Evolutionary conservation across 1,140 invertebrate species (phyloP), one percentile per base, ranked within the genome.

Genomic region (Lucilia cuprina): DNA sequence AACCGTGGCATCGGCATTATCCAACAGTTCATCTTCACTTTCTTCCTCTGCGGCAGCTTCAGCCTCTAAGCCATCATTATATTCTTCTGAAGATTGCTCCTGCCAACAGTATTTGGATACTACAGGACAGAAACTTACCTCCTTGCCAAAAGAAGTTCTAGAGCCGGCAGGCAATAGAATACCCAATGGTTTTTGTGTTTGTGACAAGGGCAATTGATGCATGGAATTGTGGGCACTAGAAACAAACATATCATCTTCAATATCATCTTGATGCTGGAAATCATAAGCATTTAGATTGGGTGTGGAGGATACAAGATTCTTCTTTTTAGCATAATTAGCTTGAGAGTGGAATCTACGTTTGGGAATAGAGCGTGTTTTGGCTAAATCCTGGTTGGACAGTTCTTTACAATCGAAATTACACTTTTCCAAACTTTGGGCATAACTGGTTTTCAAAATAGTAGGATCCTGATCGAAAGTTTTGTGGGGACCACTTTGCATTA

Each of bases 91-190:
- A 0, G 88, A 89, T 75, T 89, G 90, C 84, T 95, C 94, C 82
- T 93, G 92, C 94, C 94, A 95, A 87, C 94, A 95, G 49, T 95
- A 94, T 89, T 95, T 94, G 19, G 94, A 93, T 2, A 95, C 94
- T 49, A 95, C 93, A 0, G 95, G 95, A 87, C 94, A 94, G 86
- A 96, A 96, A 84, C 94, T 94, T 1, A 94, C 94, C 49, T 93
- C 93, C 88, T 93, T 92, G 78, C 88, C 87, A n/a, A 91, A 89
- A 0, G 92, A 92, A 35, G 91, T 91, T 0, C 89, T 87, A 14
- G 92, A 93, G 1, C 92, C 92, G 14, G 92, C 80, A 87, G 92
- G 77, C 91, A 92, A 83, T 87, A 92, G 86, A 91, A 93, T 93
- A 78, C 93, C 93, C 86, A 90, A 92, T 84, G 89, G 93, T 86